These are phyloP conservation scores for Dasyprocta punctata DNA, from an alignment of 2,113 vertebrate genomes.

Conservation along the genomic window DNA sequence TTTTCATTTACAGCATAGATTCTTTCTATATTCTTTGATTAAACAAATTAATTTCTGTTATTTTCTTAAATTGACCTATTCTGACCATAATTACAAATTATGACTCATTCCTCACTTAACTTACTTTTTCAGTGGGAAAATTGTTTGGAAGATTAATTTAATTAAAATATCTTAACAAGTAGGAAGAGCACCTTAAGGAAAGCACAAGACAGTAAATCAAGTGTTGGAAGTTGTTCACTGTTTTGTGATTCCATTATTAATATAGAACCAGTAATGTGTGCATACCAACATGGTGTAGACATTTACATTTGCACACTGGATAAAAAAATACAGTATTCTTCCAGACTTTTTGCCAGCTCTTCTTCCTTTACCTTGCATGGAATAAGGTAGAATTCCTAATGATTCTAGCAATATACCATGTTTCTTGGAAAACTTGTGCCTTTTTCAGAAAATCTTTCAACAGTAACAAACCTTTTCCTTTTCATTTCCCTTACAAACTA, in stretches of 20 bases:
- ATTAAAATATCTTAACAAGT: neutral
- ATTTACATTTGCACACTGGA: neutral
- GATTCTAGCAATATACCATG: neutral
- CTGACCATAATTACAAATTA: no score
- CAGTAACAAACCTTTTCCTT: neutral
- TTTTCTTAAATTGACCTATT: neutral
- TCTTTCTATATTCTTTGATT: neutral
- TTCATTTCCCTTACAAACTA: neutral
- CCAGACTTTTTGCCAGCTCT: neutral
- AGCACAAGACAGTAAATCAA: neutral
- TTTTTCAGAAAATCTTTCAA: neutral
- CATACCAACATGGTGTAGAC: neutral
- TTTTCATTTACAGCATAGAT: neutral
- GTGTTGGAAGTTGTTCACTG: neutral
- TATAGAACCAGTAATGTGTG: neutral
- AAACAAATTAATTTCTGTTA: neutral
- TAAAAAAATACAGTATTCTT: neutral
- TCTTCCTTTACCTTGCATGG: neutral
- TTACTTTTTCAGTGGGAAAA: neutral
- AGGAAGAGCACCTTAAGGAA: neutral
- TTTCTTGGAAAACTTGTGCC: neutral
- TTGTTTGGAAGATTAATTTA: neutral
- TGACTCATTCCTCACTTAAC: neutral
- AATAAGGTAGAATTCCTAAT: neutral
- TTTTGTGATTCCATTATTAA: neutral